A percentile compares a stretch with the other conserved stretches of the same genome.
phyloP scores from a whole-genome alignment of 2,888 invertebrate genomes.

The Ectemnius lituratus region DNA sequence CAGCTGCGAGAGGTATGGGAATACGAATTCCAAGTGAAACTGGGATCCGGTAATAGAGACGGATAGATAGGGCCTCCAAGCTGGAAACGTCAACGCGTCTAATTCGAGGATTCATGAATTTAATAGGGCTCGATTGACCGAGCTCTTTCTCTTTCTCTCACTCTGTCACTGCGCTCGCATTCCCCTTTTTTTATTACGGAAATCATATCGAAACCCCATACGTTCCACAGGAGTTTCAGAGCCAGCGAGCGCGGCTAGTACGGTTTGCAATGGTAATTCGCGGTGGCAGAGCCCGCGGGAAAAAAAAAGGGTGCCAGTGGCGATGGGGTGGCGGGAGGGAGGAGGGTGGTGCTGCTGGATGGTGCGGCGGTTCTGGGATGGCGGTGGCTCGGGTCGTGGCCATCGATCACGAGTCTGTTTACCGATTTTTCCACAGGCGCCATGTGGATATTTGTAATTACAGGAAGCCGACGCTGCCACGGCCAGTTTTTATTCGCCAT shows the following conservation, averaged over 20 bases:
- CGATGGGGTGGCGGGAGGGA: slow-evolving; percentile 23
- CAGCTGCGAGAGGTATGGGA: not conserved
- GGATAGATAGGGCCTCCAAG: not conserved
- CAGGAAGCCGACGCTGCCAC: slow-evolving; percentile 61
- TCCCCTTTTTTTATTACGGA: slow-evolving; percentile 47
- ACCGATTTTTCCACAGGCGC: slow-evolving; percentile 66
- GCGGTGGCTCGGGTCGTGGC: slow-evolving; percentile 34
- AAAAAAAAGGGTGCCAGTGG: slow-evolving; percentile 41
- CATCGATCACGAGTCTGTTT: slow-evolving; percentile 70
- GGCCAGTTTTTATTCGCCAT: slow-evolving; percentile 67
- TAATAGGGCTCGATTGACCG: slow-evolving; percentile 51
- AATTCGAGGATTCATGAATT: slow-evolving; percentile 57
- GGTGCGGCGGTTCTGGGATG: not conserved
- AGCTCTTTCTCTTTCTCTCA: not conserved
- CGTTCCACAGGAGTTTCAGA: slow-evolving; percentile 57
- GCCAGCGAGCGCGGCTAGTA: slow-evolving; percentile 46
- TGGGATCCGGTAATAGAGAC: not conserved
- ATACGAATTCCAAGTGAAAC: not conserved
- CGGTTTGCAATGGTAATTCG: slow-evolving; percentile 67
- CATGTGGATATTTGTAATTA: slow-evolving; percentile 76
- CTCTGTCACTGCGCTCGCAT: slow-evolving; percentile 12
- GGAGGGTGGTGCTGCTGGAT: slow-evolving; percentile 14
- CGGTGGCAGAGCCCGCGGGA: slow-evolving; percentile 44
- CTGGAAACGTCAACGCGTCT: slow-evolving; percentile 28
- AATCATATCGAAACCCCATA: slow-evolving; percentile 63